Evolutionary conservation across 2,797 vertebrate genomes (phyloP), one percentile per base, ranked within the genome.

Genomic region (Decapterus maruadsi): DNA sequence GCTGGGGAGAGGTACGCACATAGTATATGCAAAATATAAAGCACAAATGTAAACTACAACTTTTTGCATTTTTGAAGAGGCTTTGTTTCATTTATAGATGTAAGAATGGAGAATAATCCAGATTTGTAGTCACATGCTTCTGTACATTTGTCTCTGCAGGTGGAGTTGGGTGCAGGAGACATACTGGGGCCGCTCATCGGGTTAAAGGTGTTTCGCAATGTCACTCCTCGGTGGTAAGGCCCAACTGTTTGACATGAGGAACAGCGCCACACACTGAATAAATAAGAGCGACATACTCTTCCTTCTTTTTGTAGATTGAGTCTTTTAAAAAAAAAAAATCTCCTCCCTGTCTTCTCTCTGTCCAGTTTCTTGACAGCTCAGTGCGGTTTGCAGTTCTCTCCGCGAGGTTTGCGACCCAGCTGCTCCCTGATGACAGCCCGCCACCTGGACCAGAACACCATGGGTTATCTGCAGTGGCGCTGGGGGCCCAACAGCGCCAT

Each of bases 391-490:
- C 98, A 99, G 95, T 98, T 99, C 75, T 98, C 97, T 0, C 97
- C 98, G 22, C 96, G 96, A 0, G 98, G 97, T 0, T 56, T 97
- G 73, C 95, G 96, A 13, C 97, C 97, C 0, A 97, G 95, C 81
- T 96, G 97, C 48, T 97, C 97, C 62, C 95, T 97, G 0, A 96
- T 99, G 89, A 90, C 98, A 8, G 98, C 98, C 0, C 96, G 98
- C 4, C 97, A 99, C 92, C 95, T 99, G 40, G 98, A 99, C 93
- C 97, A 97, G 94, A 98, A 99, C 94, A 99, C 98, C 0, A 97
- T 99, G 96, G 98, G 98, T 1, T 99, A 99, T 85, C 75, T 99
- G 63, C 98, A 99, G 93, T 99, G 97, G 97, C 96, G 98, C 0
- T 98, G 98, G 96, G 98, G 98, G 5, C 95, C 95, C 85, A 97